Base-by-base conservation (phyloP, 2,888 invertebrate genomes). In the Proisotoma minuta region DNA sequence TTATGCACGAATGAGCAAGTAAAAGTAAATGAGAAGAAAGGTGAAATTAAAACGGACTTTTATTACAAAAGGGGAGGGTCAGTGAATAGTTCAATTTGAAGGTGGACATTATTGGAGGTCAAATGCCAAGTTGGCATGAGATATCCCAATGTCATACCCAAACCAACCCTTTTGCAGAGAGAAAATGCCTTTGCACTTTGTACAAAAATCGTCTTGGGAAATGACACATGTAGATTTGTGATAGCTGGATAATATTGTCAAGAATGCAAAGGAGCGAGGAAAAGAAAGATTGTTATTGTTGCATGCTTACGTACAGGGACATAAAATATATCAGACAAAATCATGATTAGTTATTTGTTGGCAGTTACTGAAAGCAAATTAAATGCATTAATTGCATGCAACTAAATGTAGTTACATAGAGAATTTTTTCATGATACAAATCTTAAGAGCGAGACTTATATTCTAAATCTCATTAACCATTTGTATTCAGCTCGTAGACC, bases 41-140 rank as follows among this genome's bases (percentile, higher is more conserved):
- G 43, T 43, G 43, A 43, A 43, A 43, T 43, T 43, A 43, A 43
- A 43, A 43, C 43, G 43, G 43, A 43, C 43, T n/a, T 43, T 43
- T 43, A 43, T 43, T 43, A 43, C 43, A 43, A 43, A 18, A n/a
- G 43, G 43, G 10, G 8, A 4, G 43, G 15, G 43, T 20, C 18
- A 43, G 43, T 43, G 5, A 5, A 5, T 43, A 5, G 43, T 12
- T 5, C 18, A n/a, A 5, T 15, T 15, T n/a, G 18, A n/a, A n/a
- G 10, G 20, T 43, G 20, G 10, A 20, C 43, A 43, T 12, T n/a
- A 34, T 8, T 43, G 18, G 43, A 43, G 43, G 43, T 43, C 43
- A 43, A 43, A 43, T 43, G 43, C 20, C 43, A 43, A 15, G 15
- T 43, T 43, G 43, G 20, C 43, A 43, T 43, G 43, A 43, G 43